Evolutionary conservation across 2,888 invertebrate genomes (phyloP).

Genomic region (Diachrysia chrysitis): DNA sequence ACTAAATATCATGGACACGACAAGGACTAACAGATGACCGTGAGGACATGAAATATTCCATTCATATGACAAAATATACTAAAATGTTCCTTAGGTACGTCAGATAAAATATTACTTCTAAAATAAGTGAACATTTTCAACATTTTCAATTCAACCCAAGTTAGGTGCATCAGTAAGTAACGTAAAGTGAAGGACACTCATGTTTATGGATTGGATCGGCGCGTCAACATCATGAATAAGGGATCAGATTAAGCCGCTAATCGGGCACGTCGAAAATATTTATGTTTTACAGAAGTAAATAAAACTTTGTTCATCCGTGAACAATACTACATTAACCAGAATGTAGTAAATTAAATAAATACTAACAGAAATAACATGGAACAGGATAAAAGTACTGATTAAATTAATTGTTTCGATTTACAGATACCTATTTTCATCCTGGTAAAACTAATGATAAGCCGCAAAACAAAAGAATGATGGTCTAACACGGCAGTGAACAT

Average conservation of each 20-base stretch:
- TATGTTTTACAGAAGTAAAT: constrained; percentile 3
- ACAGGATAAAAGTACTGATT: constrained; percentile 17
- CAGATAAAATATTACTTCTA: neutral
- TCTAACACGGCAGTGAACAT: constrained; percentile 25
- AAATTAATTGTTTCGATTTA: constrained; percentile 38
- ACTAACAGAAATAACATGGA: constrained; percentile 9
- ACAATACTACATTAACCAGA: neutral
- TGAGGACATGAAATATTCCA: too few species aligned
- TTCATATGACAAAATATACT: too few species aligned
- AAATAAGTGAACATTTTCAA: neutral
- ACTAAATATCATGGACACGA: constrained; percentile 15
- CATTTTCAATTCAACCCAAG: neutral
- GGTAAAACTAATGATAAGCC: constrained; percentile 25
- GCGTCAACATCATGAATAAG: constrained; percentile 3
- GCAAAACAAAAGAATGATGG: constrained; percentile 42
- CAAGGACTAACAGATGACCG: too few species aligned
- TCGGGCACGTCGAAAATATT: constrained; percentile 1
- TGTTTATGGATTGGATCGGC: neutral
- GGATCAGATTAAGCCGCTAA: constrained; percentile 1
- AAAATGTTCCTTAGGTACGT: neutral
- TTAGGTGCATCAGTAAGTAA: neutral
- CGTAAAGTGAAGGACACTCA: constrained; percentile 1
- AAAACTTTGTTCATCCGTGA: neutral
- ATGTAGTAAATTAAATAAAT: neutral
- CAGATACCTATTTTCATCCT: neutral